Evolutionary conservation across 2,888 invertebrate genomes (phyloP).

Genomic region (Dynastes hyllus): DNA sequence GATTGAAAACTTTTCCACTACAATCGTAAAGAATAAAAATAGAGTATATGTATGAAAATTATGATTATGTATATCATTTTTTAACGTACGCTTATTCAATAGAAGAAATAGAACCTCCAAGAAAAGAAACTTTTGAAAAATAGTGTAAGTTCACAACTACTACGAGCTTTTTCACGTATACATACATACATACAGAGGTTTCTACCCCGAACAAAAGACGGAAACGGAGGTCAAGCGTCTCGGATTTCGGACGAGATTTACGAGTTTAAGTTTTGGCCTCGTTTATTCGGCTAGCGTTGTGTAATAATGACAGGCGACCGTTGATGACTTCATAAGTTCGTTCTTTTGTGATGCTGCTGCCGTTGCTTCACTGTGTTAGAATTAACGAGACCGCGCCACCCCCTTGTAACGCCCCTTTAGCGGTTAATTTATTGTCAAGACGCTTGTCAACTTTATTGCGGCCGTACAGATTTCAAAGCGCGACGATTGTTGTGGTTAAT

Average conservation of each 20-base stretch:
- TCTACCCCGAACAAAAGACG: conserved; percentile 37
- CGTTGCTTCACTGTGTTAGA: conserved; percentile 18
- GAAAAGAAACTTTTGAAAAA: background rate
- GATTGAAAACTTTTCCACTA: too few relatives aligned
- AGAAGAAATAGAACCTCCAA: too few relatives aligned
- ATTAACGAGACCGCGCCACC: conserved; percentile 32
- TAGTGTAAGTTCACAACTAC: conserved; percentile 7
- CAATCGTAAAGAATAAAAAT: too few relatives aligned
- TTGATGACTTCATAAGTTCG: conserved; percentile 55
- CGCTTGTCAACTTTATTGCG: conserved; percentile 31
- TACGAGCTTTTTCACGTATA: background rate
- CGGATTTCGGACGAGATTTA: conserved; percentile 57
- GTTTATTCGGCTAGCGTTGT: conserved; percentile 56
- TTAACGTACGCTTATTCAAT: too few relatives aligned
- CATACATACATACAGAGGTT: conserved; percentile 2
- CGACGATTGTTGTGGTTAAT: conserved; percentile 37
- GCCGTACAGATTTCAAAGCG: conserved; percentile 27
- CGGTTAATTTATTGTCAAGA: conserved; percentile 37
- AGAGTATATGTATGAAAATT: too few relatives aligned
- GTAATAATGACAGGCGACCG: conserved; percentile 51
- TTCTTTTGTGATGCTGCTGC: conserved; percentile 38
- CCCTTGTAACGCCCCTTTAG: conserved; percentile 18
- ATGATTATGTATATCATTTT: too few relatives aligned
- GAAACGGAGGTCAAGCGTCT: conserved; percentile 59
- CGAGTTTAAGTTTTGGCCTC: conserved; percentile 55